Conservation (phyloP, 2,888 invertebrate species). For the Caenorhabditis sp. region DNA sequence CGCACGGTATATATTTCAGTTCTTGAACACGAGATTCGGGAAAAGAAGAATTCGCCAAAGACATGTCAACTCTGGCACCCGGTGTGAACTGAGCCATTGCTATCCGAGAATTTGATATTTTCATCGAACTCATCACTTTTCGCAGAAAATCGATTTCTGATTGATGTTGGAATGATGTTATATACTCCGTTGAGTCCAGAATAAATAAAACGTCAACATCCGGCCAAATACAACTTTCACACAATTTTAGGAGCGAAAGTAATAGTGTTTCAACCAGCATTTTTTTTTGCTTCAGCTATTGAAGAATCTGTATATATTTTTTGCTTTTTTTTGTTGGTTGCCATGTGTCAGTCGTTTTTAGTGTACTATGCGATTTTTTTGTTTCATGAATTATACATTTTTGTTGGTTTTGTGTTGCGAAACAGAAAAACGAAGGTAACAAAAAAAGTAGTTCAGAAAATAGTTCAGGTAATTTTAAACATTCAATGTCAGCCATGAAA, state of each 20-base stretch:
- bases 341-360: background rate
- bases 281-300: background rate
- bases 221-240: conserved; percentile 51
- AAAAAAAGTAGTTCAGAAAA: too few species aligned
- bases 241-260: background rate
- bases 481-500: too few species aligned
- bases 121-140: conserved; percentile 31
- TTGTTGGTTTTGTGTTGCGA: too few species aligned
- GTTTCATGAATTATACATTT: background rate
- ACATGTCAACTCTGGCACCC: conserved; percentile 48
- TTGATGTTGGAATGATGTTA: conserved; percentile 53
- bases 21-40: conserved; percentile 26
- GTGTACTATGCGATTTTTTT: background rate
- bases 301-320: background rate
- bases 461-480: too few species aligned
- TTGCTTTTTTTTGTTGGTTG: background rate
- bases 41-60: conserved; percentile 19
- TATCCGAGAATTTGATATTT: conserved; percentile 31
- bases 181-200: conserved; percentile 58
- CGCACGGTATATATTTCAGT: conserved; percentile 24
- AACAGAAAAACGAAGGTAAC: too few species aligned
- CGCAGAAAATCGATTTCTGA: conserved; percentile 46
- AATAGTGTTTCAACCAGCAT: background rate
- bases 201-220: conserved; percentile 59
- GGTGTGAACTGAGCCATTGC: conserved; percentile 66